Base-by-base conservation (phyloP, 2,888 invertebrate genomes). In the Leptinotarsa haldemani region DNA sequence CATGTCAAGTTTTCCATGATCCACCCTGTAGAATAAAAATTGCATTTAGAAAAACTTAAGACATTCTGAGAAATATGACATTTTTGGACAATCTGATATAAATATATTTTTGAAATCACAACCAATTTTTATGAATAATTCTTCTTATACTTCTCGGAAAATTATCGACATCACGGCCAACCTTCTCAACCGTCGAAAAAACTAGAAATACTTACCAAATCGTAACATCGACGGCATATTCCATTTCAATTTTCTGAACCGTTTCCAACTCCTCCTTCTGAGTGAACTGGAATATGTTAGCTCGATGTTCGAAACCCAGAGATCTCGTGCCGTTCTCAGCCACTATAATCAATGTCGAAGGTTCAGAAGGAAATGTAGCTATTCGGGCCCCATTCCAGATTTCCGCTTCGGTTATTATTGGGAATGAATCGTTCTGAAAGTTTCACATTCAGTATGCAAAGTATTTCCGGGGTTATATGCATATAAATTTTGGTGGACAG, bases 161-260 rank as follows among this genome's bases (percentile, higher is more conserved):
- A 53, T 7, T 53, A 46, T n/a, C 40, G 0, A n/a, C 30, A 58
- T 2, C 16, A 48, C 16, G 3, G 48, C 12, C 4, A 15, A 48
- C 4, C 13, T 12, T 12, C 48, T 48, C 13, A 15, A 4, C 48
- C 13, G 13, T 16, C 15, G 16, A 48, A 16, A 16, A n/a, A 50
- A 66, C 16, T 48, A 48, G 22, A 25, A 48, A n/a, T 48, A 80
- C 76, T 78, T 83, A 86, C 88, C 88, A 88, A 77, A 88, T 80
- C 20, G 78, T 75, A 48, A 85, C 81, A 79, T 86, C 85, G 50
- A 77, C 81, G 22, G 86, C 85, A 77, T 80, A 82, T 16, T 81
- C 77, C 15, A 83, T 82, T 64, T 85, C 81, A 25, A 88, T 80
- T 18, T 79, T 84, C 77, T 88, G 88, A 20, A 87, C 80, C 75